Percentiles rank a stretch among this genome's conserved stretches.
Evolutionary conservation across 2,888 invertebrate genomes (phyloP).

Genomic region (Nymphalis c-album): DNA sequence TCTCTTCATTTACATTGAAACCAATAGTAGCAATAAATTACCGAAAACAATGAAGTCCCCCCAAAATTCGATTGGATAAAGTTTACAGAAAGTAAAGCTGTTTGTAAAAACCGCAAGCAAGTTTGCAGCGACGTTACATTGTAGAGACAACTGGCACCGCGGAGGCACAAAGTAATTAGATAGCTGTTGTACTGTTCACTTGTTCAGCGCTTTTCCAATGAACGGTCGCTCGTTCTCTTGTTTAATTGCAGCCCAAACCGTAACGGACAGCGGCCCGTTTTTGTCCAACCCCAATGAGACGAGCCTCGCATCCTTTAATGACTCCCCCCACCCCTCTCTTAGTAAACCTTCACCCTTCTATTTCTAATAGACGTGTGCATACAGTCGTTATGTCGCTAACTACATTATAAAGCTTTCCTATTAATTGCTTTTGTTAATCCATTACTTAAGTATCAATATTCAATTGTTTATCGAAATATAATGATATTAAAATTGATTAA

Average conservation of each 20-base stretch:
- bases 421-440: constrained; percentile 12
- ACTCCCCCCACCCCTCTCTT: constrained; percentile 48
- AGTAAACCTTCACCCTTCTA: constrained; percentile 36
- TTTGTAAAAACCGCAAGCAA: constrained; percentile 70
- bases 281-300: constrained; percentile 67
- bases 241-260: constrained; percentile 74
- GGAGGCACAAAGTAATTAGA: constrained; percentile 73
- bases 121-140: constrained; percentile 63
- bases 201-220: constrained; percentile 73
- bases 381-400: constrained; percentile 26
- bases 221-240: constrained; percentile 61
- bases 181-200: constrained; percentile 71
- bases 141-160: constrained; percentile 56
- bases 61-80: constrained; percentile 51
- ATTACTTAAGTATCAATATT: background rate
- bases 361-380: constrained; percentile 34
- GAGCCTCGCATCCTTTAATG: constrained; percentile 71
- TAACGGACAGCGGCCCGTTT: constrained; percentile 72
- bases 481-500: no score
- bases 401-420: constrained; percentile 24
- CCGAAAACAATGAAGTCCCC: constrained; percentile 29
- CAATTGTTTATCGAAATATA: background rate
- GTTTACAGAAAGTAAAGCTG: constrained; percentile 51
- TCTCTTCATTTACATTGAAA: constrained; percentile 27
- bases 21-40: constrained; percentile 34